These are phyloP conservation scores for Pogonomyrmex californicus DNA, from an alignment of 1,140 invertebrate genomes.

Conservation along the genomic window DNA sequence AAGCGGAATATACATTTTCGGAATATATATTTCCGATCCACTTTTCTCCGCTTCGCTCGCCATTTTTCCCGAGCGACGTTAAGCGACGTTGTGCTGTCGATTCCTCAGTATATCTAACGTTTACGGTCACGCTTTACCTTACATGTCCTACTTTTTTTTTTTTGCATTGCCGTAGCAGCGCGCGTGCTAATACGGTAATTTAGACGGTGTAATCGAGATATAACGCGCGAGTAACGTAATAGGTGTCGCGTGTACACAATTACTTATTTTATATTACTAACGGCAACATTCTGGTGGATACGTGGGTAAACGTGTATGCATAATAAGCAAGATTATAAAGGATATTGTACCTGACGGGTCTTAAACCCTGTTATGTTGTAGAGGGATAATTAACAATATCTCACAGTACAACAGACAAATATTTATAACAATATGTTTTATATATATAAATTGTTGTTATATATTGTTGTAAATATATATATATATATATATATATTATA, in stretches of 20 bases:
- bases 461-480: not conserved
- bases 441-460: not conserved
- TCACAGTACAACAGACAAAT: not conserved
- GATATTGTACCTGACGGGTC: slow-evolving; percentile 15
- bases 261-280: slow-evolving; percentile 17
- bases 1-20: not conserved
- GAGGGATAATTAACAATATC: slow-evolving; percentile 8
- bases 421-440: not conserved
- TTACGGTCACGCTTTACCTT: not conserved
- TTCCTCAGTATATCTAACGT: not conserved
- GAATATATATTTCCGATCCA: not conserved
- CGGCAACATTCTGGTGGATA: not conserved
- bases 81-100: slow-evolving; percentile 22
- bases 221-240: not conserved
- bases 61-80: not conserved
- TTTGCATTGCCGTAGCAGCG: not conserved
- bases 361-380: slow-evolving; percentile 3
- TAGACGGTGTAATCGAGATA: not conserved
- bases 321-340: slow-evolving; percentile 36
- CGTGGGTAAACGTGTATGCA: slow-evolving; percentile 3
- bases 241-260: not conserved
- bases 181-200: not conserved
- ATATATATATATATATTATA: not conserved
- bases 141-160: not conserved
- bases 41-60: not conserved